phyloP scores from a whole-genome alignment of 2,797 vertebrate species.

The Nothura maculosa region DNA sequence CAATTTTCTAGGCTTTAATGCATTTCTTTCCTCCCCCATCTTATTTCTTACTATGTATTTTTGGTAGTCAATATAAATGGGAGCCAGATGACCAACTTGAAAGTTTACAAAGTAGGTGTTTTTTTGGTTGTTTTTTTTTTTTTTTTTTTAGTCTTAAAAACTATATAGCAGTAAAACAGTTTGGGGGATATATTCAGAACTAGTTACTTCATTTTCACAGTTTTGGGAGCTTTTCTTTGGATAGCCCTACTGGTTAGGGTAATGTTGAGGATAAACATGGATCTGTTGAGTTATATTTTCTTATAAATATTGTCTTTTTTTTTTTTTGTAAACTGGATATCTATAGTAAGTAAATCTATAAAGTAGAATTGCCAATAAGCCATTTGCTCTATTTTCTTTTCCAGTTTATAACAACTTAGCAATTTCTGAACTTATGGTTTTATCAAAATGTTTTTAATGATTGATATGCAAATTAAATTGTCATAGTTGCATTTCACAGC shows the following conservation, averaged over 20 bases:
- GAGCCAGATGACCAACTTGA: conserved; percentile 43
- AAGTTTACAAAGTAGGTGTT: conserved; percentile 15
- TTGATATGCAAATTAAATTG: neutral
- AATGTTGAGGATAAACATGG: neutral
- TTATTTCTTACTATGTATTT: conserved; percentile 11
- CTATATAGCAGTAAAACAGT: neutral
- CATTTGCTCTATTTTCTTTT: neutral
- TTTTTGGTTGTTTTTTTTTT: too few species aligned
- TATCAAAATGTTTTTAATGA: neutral
- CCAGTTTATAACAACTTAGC: neutral
- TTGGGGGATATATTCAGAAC: neutral
- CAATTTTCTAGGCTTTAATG: conserved; percentile 25
- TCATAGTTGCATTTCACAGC: neutral
- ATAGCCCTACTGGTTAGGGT: neutral
- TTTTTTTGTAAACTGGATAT: conserved; percentile 1
- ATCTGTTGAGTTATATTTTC: neutral
- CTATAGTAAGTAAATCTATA: conserved; percentile 6
- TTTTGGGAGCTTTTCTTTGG: neutral
- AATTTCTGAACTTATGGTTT: neutral
- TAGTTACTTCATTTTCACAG: neutral
- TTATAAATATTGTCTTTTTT: neutral
- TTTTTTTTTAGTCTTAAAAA: conserved; percentile 30
- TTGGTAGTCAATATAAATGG: conserved; percentile 54
- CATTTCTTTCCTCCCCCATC: neutral
- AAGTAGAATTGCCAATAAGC: neutral